Base-by-base conservation (phyloP, 1,140 invertebrate species). In the Zaprionus tsacasi region DNA sequence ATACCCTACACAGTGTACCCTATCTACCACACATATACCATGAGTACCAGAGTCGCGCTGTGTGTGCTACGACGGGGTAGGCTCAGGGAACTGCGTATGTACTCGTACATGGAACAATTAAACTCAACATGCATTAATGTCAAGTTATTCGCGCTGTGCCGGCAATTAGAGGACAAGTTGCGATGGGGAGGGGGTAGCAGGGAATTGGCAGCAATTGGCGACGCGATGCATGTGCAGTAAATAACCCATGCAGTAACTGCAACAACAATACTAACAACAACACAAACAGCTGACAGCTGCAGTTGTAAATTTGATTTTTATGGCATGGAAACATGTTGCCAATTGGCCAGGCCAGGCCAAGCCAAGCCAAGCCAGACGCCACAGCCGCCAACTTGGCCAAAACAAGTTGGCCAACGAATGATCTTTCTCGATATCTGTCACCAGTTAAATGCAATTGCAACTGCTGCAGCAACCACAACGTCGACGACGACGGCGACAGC, bases 241-340 rank as follows among this genome's bases (percentile, higher is more conserved):
- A 85, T 86, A 81, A 77, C 40, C 71, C 48, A 57, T 45, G 21
- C 27, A 36, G 33, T 54, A 78, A 61, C 70, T 58, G 10, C 55
- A 40, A 48, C 65, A 79, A 64, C 65, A 69, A 59, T 60, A 63
- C 45, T 40, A 50, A 56, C 63, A 67, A 54, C 33, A 50, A 56
- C 48, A 56, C 43, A 58, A 77, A 71, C 69, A 67, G 69, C 52
- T 78, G 83, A 87, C 85, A 87, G 83, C 81, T 87, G 80, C 75
- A 70, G 83, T 81, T 85, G 83, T 88, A 88, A 88, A 88, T 81
- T 89, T 88, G 81, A 88, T 81, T 89, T 88, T 89, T 88, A 88
- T 89, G 81, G 83, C 81, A 35, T 60, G 65, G 65, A 73, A 86
- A 86, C 82, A 86, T 69, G 82, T 86, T 86, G 82, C 63, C 82